Evolutionary conservation across 2,888 invertebrate genomes (phyloP).

Genomic region (Aradus depressus): DNA sequence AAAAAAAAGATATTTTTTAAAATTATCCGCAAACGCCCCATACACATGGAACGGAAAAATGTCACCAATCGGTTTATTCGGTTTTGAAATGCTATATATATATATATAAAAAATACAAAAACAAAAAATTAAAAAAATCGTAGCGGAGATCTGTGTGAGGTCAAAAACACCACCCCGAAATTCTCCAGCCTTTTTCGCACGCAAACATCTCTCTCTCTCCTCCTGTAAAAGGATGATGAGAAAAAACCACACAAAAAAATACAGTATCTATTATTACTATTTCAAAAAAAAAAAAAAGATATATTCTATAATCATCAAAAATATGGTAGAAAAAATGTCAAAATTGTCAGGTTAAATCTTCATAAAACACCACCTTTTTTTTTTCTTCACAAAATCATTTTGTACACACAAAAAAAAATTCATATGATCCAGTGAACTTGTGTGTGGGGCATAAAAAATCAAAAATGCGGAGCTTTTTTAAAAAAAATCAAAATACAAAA

Average conservation of each 20-base stretch:
- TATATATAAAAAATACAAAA: too few species aligned
- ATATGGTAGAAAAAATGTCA: conserved; percentile 9
- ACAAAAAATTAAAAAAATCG: conserved; percentile 27
- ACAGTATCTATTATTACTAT: conserved; percentile 19
- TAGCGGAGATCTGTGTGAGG: conserved; percentile 19
- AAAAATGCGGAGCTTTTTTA: conserved; percentile 17
- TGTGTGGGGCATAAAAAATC: conserved; percentile 19
- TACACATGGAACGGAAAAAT: conserved; percentile 70
- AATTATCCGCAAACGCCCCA: conserved; percentile 46
- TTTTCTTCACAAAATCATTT: conserved; percentile 8
- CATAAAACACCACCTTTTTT: conserved; percentile 43
- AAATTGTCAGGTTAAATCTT: conserved; percentile 31
- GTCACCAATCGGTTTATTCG: conserved; percentile 47
- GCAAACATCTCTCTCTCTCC: conserved; percentile 28
- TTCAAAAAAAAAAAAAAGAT: conserved; percentile 18
- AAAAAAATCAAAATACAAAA: conserved; percentile 13
- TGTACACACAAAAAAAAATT: conserved; percentile 10
- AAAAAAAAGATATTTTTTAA: conserved; percentile 12
- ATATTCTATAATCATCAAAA: conserved; percentile 10
- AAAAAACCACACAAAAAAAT: conserved; percentile 20
- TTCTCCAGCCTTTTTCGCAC: conserved; percentile 16
- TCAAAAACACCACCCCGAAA: conserved; percentile 22
- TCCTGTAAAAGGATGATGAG: conserved; percentile 19
- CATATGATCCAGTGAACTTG: conserved; percentile 9
- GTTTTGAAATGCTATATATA: too few species aligned